A percentile compares a stretch with the other conserved stretches of the same genome.
These are phyloP conservation scores for Pyrocoelia pectoralis DNA, from an alignment of 2,888 invertebrate species.

Conservation along the genomic window DNA sequence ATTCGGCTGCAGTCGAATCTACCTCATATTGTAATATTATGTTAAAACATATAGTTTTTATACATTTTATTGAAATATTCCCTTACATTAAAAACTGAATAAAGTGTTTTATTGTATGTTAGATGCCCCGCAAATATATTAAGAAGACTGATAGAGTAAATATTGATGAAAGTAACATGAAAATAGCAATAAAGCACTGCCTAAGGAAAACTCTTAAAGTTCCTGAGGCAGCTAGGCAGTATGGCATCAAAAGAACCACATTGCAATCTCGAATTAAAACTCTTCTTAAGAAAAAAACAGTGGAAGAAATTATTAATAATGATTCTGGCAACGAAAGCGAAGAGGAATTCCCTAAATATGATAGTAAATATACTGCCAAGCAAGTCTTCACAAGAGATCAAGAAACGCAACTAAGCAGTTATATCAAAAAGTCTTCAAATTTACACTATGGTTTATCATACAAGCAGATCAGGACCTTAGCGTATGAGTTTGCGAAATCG, in stretches of 20 bases:
- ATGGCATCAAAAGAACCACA: conserved; percentile 5
- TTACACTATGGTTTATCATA: conserved; percentile 9
- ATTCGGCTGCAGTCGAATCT: too few relatives aligned
- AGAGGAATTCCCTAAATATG: neutral
- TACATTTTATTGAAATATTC: too few relatives aligned
- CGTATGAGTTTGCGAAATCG: too few relatives aligned
- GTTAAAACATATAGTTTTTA: too few relatives aligned
- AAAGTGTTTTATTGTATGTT: too few relatives aligned
- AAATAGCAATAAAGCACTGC: conserved; percentile 2
- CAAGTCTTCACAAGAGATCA: conserved; percentile 11
- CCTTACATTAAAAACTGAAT: too few relatives aligned
- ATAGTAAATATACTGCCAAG: neutral
- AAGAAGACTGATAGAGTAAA: conserved; percentile 5
- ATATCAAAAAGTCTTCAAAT: neutral
- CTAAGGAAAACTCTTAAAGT: neutral
- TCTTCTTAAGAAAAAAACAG: neutral
- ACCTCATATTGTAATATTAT: too few relatives aligned
- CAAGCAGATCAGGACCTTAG: neutral
- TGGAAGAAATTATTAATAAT: neutral
- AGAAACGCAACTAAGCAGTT: neutral
- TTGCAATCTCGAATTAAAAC: conserved; percentile 7
- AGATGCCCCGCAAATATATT: conserved; percentile 6
- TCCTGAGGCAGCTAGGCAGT: neutral
- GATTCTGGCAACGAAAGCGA: neutral
- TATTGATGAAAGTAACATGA: neutral